phyloP scores from a whole-genome alignment of 2,113 vertebrate genomes.

The Chionodraco myersi region DNA sequence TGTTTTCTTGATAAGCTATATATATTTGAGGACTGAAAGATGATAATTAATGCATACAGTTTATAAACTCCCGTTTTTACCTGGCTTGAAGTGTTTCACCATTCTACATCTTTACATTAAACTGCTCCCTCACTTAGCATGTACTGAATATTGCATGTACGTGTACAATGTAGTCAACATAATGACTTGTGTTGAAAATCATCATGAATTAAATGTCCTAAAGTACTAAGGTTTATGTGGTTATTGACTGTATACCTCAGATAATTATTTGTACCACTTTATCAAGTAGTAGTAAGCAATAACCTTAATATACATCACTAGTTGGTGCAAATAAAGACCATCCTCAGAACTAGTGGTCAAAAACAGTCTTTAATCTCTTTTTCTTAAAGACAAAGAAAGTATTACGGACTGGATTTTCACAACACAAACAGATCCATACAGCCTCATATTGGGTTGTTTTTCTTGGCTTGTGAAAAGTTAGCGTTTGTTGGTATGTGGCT shows the following conservation, averaged over 20 bases:
- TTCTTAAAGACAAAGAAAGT: too few relatives aligned
- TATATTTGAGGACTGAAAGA: slow-evolving; percentile 18
- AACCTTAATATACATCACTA: neutral
- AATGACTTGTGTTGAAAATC: slow-evolving; percentile 27
- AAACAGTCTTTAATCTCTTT: neutral
- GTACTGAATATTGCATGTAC: slow-evolving; percentile 61
- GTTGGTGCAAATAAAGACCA: neutral
- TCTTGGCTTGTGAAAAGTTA: too few relatives aligned
- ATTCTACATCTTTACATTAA: neutral
- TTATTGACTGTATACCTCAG: neutral
- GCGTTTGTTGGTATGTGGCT: too few relatives aligned
- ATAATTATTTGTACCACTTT: neutral
- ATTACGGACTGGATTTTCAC: too few relatives aligned
- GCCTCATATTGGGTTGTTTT: too few relatives aligned
- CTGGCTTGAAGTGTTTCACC: neutral
- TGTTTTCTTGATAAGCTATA: slow-evolving; percentile 53
- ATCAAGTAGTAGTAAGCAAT: neutral
- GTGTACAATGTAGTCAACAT: slow-evolving; percentile 55
- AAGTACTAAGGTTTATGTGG: slow-evolving; percentile 1
- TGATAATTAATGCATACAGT: neutral
- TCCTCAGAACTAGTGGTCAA: neutral
- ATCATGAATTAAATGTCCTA: slow-evolving; percentile 63
- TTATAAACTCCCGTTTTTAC: slow-evolving; percentile 14
- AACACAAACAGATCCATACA: too few relatives aligned
- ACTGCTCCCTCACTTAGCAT: slow-evolving; percentile 34